Evolutionary conservation across 2,113 vertebrate genomes (phyloP).

Genomic region (Tringa solitaria): DNA sequence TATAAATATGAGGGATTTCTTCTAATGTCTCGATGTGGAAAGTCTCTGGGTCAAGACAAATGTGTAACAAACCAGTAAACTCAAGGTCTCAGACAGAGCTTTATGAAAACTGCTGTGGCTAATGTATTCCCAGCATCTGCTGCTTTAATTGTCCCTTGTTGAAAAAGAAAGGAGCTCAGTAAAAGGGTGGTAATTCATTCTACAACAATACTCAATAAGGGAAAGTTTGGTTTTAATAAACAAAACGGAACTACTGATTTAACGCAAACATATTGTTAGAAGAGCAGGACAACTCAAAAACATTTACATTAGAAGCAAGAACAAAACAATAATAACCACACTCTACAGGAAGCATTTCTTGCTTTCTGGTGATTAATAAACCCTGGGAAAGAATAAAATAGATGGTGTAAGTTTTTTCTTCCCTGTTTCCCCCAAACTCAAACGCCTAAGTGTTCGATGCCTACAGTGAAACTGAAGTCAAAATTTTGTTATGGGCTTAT

Average conservation of each 20-base stretch:
- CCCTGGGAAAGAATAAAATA: background rate
- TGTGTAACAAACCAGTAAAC: background rate
- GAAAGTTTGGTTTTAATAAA: background rate
- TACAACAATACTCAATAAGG: conserved; percentile 2
- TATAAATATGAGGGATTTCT: background rate
- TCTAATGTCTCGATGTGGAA: background rate
- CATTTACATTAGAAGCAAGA: background rate
- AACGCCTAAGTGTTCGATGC: background rate
- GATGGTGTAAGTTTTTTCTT: background rate
- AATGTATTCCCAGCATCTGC: background rate
- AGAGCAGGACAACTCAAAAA: background rate
- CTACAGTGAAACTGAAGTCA: background rate
- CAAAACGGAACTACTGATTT: background rate
- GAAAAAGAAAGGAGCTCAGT: background rate
- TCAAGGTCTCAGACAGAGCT: background rate
- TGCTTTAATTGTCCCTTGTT: background rate
- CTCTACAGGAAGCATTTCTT: background rate
- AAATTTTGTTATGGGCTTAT: background rate
- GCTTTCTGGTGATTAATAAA: conserved; percentile 12
- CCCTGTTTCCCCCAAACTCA: background rate
- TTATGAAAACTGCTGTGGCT: background rate
- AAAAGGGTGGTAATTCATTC: conserved; percentile 1
- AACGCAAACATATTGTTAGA: background rate
- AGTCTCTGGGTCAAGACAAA: background rate
- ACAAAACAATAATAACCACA: background rate